These are phyloP conservation scores for Pachydiplax longipennis DNA, from an alignment of 2,888 invertebrate species.

Conservation along the genomic window DNA sequence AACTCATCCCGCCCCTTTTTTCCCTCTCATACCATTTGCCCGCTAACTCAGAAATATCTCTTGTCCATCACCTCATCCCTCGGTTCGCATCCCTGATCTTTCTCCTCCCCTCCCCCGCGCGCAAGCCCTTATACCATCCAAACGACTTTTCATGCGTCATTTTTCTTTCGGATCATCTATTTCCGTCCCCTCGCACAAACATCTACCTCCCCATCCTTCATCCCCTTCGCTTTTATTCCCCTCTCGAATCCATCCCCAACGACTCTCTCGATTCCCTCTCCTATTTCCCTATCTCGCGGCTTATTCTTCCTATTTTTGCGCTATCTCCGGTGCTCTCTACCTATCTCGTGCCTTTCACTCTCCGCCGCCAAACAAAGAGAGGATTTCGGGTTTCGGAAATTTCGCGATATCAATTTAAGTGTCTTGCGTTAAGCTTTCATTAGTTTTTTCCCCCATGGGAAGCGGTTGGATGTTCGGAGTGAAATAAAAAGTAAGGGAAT, in stretches of 20 bases:
- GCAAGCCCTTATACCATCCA: not conserved
- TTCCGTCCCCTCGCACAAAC: conserved; percentile 24
- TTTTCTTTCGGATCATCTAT: conserved; percentile 32
- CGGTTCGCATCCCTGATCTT: not conserved
- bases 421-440: too few relatives aligned
- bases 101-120: not conserved
- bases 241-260: not conserved
- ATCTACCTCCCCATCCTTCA: not conserved
- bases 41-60: not conserved
- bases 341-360: too few relatives aligned
- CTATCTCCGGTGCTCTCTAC: not conserved
- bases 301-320: not conserved
- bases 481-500: too few relatives aligned
- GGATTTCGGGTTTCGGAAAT: too few relatives aligned
- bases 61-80: not conserved
- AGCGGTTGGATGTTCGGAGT: too few relatives aligned
- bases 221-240: not conserved
- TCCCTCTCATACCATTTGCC: not conserved
- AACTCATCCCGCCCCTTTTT: not conserved
- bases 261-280: not conserved
- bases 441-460: too few relatives aligned
- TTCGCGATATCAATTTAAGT: too few relatives aligned
- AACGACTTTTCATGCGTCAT: not conserved
- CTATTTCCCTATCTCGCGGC: conserved; percentile 17
- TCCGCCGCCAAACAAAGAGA: too few relatives aligned